Evolutionary conservation across 2,797 vertebrate genomes (phyloP), one percentile per base, ranked within the genome.

Genomic region (Apogon talboti): DNA sequence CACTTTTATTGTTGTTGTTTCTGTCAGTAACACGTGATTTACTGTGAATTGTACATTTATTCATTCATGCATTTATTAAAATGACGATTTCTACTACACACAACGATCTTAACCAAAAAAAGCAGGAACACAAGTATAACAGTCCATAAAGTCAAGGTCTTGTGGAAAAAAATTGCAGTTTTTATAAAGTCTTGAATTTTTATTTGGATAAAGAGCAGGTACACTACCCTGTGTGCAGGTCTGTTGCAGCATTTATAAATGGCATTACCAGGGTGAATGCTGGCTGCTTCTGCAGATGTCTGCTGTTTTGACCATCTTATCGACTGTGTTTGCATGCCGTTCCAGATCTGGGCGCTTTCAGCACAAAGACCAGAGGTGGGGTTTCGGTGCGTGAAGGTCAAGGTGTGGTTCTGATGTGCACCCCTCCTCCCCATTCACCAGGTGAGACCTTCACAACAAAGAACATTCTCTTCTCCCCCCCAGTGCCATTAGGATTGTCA

Each of bases 361-460:
- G 95, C 0, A 90, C 91, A 41, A 95, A 95, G 74, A 91, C 92
- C 37, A 93, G 97, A 93, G 97, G 96, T 14, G 96, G 93, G 0
- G 96, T 99, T 3, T 98, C 95, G 0, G 97, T 98, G 69, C 93
- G 96, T 50, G 96, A 98, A 95, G 96, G 96, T 78, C 97, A 99
- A 90, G 97, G 97, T 5, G 97, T 99, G 47, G 97, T 99, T 28
- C 94, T 99, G 51, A 96, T 99, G 93, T 99, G 97, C 61, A 95
- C 94, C 1, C 96, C 97, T 52, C 97, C 97, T 6, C 92, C 95
- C 61, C 96, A 98, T 86, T 98, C 97, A 0, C 95, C 96, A 95
- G 97, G 97, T 99, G 94, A 85, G 84, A 53, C 15, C 45, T 37
- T 40, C 11, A 33, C 2, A 46, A 9, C 12, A 45, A 12, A 6